phyloP scores from a whole-genome alignment of 2,113 vertebrate genomes.

The Thamnophis sirtalis region DNA sequence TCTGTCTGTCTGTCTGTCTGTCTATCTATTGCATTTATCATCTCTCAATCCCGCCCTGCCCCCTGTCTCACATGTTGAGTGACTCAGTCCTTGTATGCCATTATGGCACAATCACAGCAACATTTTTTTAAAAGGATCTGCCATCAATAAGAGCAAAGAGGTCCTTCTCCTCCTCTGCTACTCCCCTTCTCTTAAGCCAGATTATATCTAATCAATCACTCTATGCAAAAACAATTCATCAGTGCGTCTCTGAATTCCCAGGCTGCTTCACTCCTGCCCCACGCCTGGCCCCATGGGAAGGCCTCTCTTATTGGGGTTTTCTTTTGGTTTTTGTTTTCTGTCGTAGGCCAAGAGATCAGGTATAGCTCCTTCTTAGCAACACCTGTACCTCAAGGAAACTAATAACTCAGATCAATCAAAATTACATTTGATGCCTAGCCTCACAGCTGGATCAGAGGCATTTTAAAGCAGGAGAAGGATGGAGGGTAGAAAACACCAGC shows the following conservation, averaged over 20 bases:
- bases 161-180: conserved; percentile 12
- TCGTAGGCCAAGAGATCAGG: conserved; percentile 57
- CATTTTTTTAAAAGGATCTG: conserved; percentile 29
- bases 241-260: conserved; percentile 66
- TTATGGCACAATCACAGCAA: not conserved
- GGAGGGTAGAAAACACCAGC: not conserved
- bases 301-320: conserved; percentile 52
- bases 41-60: not conserved
- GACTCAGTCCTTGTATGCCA: not conserved
- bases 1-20: too few relatives aligned
- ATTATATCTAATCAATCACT: conserved; percentile 65
- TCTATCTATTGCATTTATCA: not conserved
- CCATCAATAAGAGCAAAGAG: not conserved
- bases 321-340: conserved; percentile 45
- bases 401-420: conserved; percentile 58
- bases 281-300: conserved; percentile 43
- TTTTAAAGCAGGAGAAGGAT: not conserved
- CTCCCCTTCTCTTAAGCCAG: conserved; percentile 35
- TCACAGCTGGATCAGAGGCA: conserved; percentile 22
- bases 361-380: conserved; percentile 52
- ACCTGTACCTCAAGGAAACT: conserved; percentile 62
- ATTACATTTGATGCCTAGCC: conserved; percentile 56
- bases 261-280: rapidly evolving
- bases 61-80: not conserved
- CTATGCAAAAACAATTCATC: conserved; percentile 53